Evolutionary conservation across 2,797 vertebrate species (phyloP), one percentile per base, ranked within the genome.

Genomic region (Sylvilagus floridanus): DNA sequence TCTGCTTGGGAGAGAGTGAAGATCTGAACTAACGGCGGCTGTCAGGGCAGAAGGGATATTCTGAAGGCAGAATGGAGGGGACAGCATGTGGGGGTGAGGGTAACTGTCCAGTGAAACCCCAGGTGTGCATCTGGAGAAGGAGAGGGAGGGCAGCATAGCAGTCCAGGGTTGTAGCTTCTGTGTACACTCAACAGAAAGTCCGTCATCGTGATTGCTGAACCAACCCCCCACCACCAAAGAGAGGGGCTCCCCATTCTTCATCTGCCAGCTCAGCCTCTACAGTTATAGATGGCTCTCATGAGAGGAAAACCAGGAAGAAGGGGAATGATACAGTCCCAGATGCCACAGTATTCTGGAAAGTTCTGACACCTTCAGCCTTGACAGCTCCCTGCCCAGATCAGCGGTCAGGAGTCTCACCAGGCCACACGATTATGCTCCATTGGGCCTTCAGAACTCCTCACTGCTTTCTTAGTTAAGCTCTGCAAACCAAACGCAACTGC

Each of bases 21-120:
- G 50, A 1, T 17, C 42, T 37, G 65, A 71, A 1, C 28, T 0
- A 10, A 22, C 13, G 13, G 4, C 3, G 72, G n/a, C 12, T 7
- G 19, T 10, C 42, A 37, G 32, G 24, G 5, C 12, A 30, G 2
- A 47, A 66, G 32, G 62, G 24, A 17, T 1, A 7, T 19, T 57
- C 32, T 19, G 26, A 71, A 71, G 63, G 50, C 65, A 42, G 52
- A 26, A 47, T 2, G 42, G 32, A 69, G 32, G n/a, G 28, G 7
- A 24, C 5, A 16, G 76, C 2, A 5, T 0, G 0, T 7, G 28
- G n/a, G 66, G 8, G 8, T 16, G 22, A 7, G 47, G 12, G 42
- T 3, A 3, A 16, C 24, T 32, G 17, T 21, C 5, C 4, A 10
- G 0, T 62, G 47, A 30, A 4, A 50, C 3, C 68, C 68, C n/a